Conservation (phyloP, 2,113 vertebrate genomes). For the Callorhinus ursinus region DNA sequence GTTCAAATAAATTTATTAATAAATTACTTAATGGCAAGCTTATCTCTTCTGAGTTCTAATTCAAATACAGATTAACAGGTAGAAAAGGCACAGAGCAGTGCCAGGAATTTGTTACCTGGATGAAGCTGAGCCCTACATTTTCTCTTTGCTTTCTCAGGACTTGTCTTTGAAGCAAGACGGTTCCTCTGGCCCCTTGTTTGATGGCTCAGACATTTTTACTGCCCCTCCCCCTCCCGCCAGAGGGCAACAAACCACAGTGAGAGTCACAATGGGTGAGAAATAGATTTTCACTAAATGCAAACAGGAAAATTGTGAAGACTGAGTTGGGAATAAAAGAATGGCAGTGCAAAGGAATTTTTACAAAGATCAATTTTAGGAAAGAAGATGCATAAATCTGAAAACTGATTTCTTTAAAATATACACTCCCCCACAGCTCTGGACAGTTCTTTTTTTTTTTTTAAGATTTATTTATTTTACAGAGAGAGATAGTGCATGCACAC, state of each 20-base stretch:
- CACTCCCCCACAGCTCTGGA: background rate
- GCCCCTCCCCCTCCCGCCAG: too few relatives aligned
- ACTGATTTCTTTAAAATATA: background rate
- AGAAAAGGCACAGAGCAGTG: background rate
- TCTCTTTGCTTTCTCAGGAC: background rate
- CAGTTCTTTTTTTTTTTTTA: background rate
- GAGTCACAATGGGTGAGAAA: background rate
- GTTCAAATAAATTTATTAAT: slow-evolving; percentile 6
- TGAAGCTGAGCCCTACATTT: background rate
- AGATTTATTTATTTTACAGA: background rate
- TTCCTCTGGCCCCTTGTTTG: background rate
- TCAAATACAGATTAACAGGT: background rate
- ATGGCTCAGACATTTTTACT: background rate
- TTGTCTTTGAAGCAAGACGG: background rate
- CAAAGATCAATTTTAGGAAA: background rate
- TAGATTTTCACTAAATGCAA: background rate
- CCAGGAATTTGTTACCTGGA: background rate
- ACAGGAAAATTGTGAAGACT: background rate
- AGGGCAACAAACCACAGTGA: background rate
- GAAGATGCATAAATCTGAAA: background rate
- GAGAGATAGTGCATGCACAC: background rate
- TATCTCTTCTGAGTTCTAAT: background rate
- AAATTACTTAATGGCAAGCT: background rate
- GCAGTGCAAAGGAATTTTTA: background rate
- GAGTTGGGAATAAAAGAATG: background rate